A percentile compares a stretch with the other conserved stretches of the same genome.
Evolutionary conservation across 2,888 invertebrate genomes (phyloP).

Genomic region (Lapara coniferarum): DNA sequence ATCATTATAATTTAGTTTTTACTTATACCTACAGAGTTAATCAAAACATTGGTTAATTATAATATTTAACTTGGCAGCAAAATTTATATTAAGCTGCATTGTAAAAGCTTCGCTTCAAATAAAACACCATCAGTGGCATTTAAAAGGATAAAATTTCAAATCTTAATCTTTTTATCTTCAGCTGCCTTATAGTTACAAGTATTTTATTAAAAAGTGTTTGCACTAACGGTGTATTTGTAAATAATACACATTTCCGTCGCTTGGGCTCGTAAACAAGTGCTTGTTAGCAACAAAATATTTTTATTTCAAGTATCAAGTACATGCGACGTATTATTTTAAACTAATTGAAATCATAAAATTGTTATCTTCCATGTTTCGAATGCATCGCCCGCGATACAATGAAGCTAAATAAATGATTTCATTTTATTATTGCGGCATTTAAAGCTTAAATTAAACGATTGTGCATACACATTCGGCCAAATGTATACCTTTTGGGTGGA

Average conservation of each 20-base stretch:
- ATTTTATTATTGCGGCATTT: slow-evolving; percentile 17
- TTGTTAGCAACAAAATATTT: slow-evolving; percentile 35
- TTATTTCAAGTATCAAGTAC: slow-evolving; percentile 36
- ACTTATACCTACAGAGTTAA: no score
- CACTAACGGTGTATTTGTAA: slow-evolving; percentile 14
- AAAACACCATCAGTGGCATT: background rate
- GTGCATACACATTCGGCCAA: no score
- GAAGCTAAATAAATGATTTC: slow-evolving; percentile 35
- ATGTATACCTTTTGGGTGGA: no score
- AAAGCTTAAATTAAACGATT: background rate
- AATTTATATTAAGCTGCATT: no score
- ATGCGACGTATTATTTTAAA: slow-evolving; percentile 41
- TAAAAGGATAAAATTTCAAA: background rate
- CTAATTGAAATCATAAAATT: slow-evolving; percentile 56
- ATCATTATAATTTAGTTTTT: no score
- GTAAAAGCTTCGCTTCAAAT: no score
- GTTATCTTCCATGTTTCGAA: slow-evolving; percentile 48
- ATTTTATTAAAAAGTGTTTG: slow-evolving; percentile 12
- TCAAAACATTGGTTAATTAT: no score
- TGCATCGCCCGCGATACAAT: slow-evolving; percentile 56
- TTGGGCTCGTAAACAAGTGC: background rate
- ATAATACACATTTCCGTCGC: slow-evolving; percentile 5
- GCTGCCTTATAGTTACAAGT: slow-evolving; percentile 11
- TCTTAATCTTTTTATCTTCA: slow-evolving; percentile 12
- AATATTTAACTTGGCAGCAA: no score